A percentile compares a stretch with the other conserved stretches of the same genome.
These are phyloP conservation scores for Butorides virescens DNA, from an alignment of 2,113 vertebrate genomes.

Conservation along the genomic window DNA sequence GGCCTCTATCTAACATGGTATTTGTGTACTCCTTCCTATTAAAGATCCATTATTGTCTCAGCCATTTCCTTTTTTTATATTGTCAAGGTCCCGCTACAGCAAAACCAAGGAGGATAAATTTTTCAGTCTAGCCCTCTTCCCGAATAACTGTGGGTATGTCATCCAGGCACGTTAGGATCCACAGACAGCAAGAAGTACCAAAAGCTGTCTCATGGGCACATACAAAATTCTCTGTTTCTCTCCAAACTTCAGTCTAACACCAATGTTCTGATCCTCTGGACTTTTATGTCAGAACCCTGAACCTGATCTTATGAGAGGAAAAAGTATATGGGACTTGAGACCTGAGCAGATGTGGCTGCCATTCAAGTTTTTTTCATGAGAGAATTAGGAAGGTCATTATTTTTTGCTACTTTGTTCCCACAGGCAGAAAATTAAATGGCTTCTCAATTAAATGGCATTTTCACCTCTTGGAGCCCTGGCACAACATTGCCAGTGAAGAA, in stretches of 20 bases:
- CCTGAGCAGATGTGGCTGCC: background rate
- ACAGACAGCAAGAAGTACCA: background rate
- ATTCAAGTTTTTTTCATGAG: background rate
- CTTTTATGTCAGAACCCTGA: background rate
- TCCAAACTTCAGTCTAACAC: background rate
- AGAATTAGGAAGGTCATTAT: background rate
- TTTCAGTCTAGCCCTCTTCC: background rate
- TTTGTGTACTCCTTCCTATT: background rate
- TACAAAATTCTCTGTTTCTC: background rate
- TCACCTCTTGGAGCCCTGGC: background rate
- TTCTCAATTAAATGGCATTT: background rate
- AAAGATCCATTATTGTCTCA: background rate
- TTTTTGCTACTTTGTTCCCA: background rate
- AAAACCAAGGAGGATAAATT: background rate
- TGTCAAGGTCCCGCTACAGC: background rate
- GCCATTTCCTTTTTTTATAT: background rate
- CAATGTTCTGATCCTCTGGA: background rate
- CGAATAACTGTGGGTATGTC: accelerated
- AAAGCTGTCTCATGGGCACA: background rate
- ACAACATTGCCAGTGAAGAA: background rate
- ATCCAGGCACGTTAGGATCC: background rate
- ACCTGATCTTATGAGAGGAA: background rate
- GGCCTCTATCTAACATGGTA: background rate
- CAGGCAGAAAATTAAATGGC: background rate
- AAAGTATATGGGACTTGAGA: background rate